A percentile compares a stretch with the other conserved stretches of the same genome.
phyloP scores from a whole-genome alignment of 2,113 vertebrate genomes.

The Hippolais icterina region DNA sequence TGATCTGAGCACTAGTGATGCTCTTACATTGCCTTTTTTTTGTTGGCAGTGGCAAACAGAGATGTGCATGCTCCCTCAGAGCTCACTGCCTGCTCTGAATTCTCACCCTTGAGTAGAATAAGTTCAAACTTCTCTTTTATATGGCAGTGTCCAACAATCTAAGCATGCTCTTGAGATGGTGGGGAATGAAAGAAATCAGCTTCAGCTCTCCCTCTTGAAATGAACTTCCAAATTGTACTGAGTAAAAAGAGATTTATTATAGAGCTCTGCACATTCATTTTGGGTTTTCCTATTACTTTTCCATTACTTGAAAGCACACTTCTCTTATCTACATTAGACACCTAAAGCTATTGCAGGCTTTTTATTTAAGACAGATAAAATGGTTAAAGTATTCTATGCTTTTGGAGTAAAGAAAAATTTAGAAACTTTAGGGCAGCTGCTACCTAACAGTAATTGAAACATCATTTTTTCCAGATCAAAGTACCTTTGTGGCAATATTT shows the following conservation, averaged over 20 bases:
- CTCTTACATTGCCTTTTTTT: background rate
- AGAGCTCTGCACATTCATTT: background rate
- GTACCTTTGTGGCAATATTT: background rate
- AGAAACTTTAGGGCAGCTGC: background rate
- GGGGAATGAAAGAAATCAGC: background rate
- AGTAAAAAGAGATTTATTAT: background rate
- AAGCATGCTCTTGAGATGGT: background rate
- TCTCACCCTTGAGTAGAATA: background rate
- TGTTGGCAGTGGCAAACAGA: background rate
- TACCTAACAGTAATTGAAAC: background rate
- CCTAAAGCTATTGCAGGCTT: background rate
- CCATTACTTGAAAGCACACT: background rate
- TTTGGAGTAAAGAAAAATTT: background rate
- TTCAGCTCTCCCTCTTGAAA: background rate
- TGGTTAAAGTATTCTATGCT: background rate
- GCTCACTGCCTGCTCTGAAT: background rate
- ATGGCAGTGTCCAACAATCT: background rate
- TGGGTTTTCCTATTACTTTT: background rate
- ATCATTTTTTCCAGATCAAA: background rate
- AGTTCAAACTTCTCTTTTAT: background rate
- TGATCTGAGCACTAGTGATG: background rate
- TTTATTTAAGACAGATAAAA: background rate
- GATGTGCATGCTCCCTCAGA: background rate
- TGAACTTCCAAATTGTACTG: background rate
- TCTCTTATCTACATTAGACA: background rate